Base-by-base conservation (phyloP, 2,888 invertebrate species). In the Sinopyrophorus schimmeli region DNA sequence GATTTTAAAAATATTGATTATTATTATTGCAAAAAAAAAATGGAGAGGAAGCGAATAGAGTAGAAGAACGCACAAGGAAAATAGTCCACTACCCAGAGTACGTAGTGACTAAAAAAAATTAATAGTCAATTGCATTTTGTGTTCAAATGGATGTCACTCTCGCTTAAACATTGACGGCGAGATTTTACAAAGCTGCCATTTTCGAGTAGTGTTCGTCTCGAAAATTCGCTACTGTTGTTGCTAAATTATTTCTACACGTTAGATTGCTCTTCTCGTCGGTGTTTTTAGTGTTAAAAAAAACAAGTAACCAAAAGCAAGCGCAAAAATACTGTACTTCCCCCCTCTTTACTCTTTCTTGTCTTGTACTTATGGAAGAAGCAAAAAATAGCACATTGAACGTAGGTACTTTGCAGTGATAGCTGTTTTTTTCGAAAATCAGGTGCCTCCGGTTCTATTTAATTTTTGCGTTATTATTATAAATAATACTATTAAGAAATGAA, bases 381-480 rank as follows among this genome's bases (percentile, higher is more conserved):
- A 60, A 60, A 61, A 65, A 59, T 60, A 59, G 61, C 63, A 65
- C 60, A 55, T 57, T 63, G 42, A 64, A 59, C 64, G 65, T 64
- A 65, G 67, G 66, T 65, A 67, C 62, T 60, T 58, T 52, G 61
- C 64, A 65, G 69, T 70, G 68, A 68, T 68, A 68, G 66, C 64
- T 65, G 67, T 67, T 68, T 66, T 64, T n/a, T n/a, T n/a, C n/a
- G n/a, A n/a, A n/a, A n/a, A 64, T 68, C 70, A 70, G 71, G 71
- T 71, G 71, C 71, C 71, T 71, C 69, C 68, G 65, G 65, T 71
- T 66, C 66, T 65, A 65, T 68, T 70, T 68, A 65, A 67, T 66
- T 68, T 65, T 68, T 66, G 65, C 65, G 53, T 58, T 55, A 58
- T 67, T 64, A 69, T 68, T 67, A 68, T 67, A 68, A 67, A 62